Evolutionary conservation across 2,888 invertebrate genomes (phyloP).

Genomic region (Noctua comes): DNA sequence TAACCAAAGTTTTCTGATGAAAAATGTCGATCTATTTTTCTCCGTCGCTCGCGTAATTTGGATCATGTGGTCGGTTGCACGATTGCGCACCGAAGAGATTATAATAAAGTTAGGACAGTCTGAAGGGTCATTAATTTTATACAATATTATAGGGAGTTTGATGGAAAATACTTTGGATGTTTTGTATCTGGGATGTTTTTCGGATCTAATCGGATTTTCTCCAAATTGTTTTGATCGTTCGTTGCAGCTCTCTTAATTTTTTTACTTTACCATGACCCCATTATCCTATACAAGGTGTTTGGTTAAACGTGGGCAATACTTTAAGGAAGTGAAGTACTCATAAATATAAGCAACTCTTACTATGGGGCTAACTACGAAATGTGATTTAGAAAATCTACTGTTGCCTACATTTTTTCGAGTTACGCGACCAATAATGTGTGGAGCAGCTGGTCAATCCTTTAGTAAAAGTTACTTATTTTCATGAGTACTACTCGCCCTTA

Average conservation of each 20-base stretch:
- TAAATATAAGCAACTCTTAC: no score
- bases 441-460: no score
- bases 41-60: conserved; percentile 81
- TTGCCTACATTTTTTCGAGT: no score
- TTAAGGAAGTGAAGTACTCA: no score
- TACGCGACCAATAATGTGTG: no score
- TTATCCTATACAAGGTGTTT: neutral
- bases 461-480: no score
- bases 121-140: conserved; percentile 81
- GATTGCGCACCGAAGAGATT: conserved; percentile 81
- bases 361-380: no score
- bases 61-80: conserved; percentile 82
- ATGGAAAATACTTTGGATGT: conserved; percentile 70
- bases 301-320: no score
- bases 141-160: conserved; percentile 74
- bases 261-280: neutral
- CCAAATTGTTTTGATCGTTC: conserved; percentile 26
- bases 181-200: conserved; percentile 59
- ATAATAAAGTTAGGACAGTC: conserved; percentile 81
- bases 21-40: conserved; percentile 85
- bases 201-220: conserved; percentile 28
- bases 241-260: neutral
- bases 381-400: no score
- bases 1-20: conserved; percentile 74
- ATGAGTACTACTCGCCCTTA: no score